Evolutionary conservation across 2,113 vertebrate species (phyloP).

Genomic region (Lates calcarifer): DNA sequence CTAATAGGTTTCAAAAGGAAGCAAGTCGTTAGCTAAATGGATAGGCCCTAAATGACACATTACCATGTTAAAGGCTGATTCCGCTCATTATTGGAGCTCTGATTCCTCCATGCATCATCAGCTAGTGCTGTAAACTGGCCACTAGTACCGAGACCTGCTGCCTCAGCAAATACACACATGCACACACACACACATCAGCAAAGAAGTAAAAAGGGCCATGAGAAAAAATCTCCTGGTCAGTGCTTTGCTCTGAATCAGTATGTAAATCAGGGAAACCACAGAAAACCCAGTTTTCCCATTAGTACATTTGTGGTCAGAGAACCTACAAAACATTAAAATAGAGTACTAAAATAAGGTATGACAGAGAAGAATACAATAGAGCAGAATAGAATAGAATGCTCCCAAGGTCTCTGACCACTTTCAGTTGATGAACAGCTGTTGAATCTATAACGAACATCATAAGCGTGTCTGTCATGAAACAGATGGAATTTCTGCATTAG

Average conservation of each 20-base stretch:
- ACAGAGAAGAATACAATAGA: neutral
- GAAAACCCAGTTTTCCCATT: constrained; percentile 19
- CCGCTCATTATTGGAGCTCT: constrained; percentile 76
- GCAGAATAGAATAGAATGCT: neutral
- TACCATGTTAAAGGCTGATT: constrained; percentile 82
- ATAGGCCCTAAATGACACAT: constrained; percentile 82
- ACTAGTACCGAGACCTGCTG: constrained; percentile 64
- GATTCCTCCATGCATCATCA: constrained; percentile 77
- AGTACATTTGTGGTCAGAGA: constrained; percentile 25
- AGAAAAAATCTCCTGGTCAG: constrained; percentile 18
- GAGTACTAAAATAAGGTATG: neutral
- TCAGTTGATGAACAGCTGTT: constrained; percentile 59
- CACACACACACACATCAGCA: constrained; percentile 12
- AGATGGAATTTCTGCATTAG: constrained; percentile 59
- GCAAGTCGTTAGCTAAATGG: constrained; percentile 80
- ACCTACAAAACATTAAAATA: constrained; percentile 34
- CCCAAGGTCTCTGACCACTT: constrained; percentile 31
- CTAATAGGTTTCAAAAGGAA: constrained; percentile 83
- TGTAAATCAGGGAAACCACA: constrained; percentile 31
- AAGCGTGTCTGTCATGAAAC: constrained; percentile 49
- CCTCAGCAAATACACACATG: constrained; percentile 68
- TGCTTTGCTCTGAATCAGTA: constrained; percentile 6
- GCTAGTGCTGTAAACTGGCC: constrained; percentile 50
- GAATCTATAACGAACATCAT: constrained; percentile 43
- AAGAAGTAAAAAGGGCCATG: constrained; percentile 17